These are phyloP conservation scores for Xiphydria camelus DNA, from an alignment of 2,888 invertebrate genomes.

Conservation along the genomic window DNA sequence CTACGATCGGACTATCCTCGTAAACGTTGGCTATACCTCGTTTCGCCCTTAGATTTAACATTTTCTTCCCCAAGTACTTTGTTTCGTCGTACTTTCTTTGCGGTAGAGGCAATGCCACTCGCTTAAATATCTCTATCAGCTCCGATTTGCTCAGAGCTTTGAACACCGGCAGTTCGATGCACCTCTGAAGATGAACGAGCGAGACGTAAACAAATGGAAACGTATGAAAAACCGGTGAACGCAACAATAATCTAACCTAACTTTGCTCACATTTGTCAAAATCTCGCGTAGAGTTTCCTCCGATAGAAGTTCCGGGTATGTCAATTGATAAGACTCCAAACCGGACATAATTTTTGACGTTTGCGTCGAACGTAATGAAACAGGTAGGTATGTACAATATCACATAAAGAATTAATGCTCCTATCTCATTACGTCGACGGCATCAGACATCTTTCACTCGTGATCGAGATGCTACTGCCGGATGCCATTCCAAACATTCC, in stretches of 20 bases:
- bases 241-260: slow-evolving; percentile 19
- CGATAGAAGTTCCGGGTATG: slow-evolving; percentile 43
- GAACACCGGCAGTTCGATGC: slow-evolving; percentile 37
- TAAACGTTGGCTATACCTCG: slow-evolving; percentile 23
- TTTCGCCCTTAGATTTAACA: slow-evolving; percentile 26
- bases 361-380: no score
- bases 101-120: slow-evolving; percentile 46
- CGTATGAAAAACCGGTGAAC: not conserved
- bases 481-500: no score
- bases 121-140: slow-evolving; percentile 43
- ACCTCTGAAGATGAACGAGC: slow-evolving; percentile 37
- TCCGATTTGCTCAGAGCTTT: slow-evolving; percentile 33
- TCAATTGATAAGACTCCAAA: slow-evolving; percentile 31
- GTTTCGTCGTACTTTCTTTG: slow-evolving; percentile 32
- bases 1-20: slow-evolving; percentile 12
- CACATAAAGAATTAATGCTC: no score
- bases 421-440: no score
- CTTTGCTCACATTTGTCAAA: slow-evolving; percentile 39
- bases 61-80: slow-evolving; percentile 29
- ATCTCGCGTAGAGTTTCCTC: slow-evolving; percentile 37
- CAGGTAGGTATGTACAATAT: no score
- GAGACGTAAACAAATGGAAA: slow-evolving; percentile 10
- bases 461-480: no score
- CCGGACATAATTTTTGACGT: no score
- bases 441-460: no score